Evolutionary conservation across 92 coral and sea anemone species (phyloP), one percentile per base, ranked within the genome.

Genomic region (Virgularia gustaviana): DNA sequence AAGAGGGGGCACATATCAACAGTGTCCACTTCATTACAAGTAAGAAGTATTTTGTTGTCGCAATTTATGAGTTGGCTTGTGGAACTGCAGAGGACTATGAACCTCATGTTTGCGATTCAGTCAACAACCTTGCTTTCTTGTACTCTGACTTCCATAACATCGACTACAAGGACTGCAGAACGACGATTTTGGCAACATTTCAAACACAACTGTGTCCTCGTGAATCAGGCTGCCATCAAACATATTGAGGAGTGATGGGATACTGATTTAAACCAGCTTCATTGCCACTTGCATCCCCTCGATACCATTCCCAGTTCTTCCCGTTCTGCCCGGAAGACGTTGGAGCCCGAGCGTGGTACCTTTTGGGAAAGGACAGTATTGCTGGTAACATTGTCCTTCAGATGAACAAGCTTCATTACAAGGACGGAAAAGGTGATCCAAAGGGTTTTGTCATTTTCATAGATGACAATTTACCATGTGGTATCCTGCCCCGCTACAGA

Each of bases 1-100:
- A 49, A 19, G 56, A 49, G 25, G 56, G 56, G 19, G 56, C 25
- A n/a, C 56, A 49, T 49, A 49, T 49, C 56, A 49, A 49, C 25
- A 49, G 56, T 28, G 25, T 8, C 56, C 56, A 49, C 25, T 23
- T 49, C 25, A 49, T 28, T 23, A 49, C 56, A 49, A 23, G 25
- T 19, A 49, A 23, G 25, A 3, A 28, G 19, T 49, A 28, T 10
- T 19, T 19, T 19, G 19, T 28, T 49, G 56, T 49, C 25, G 56
- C 56, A 23, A 28, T 49, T 49, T 23, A 49, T n/a, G n/a, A n/a
- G n/a, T n/a, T n/a, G n/a, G 24, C 54, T 49, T 23, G 56, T 49
- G 56, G 56, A 6, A 49, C 56, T 19, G 56, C 56, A 49, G 56
- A 23, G 4, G 12, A 49, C 56, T 49, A 49, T 49, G 24, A 49